Evolutionary conservation across 2,888 invertebrate species (phyloP).

Genomic region (Cremastinae sp.): DNA sequence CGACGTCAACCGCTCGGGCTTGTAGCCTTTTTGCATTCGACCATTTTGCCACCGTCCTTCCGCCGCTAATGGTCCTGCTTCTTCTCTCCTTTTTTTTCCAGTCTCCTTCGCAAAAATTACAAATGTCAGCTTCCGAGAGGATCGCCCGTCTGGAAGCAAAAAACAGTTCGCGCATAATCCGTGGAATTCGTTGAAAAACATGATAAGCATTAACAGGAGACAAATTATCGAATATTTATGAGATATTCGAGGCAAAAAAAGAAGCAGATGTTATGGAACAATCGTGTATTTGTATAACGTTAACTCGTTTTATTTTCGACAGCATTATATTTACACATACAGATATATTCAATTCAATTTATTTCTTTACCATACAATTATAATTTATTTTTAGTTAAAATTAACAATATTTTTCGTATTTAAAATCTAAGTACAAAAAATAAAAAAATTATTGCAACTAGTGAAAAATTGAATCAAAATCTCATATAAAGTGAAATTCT

Average conservation of each 20-base stretch:
- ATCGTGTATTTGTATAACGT: not conserved
- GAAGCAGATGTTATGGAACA: not conserved
- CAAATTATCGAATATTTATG: conserved; percentile 47
- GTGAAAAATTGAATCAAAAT: too few species aligned
- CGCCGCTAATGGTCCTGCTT: conserved; percentile 11
- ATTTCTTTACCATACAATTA: too few species aligned
- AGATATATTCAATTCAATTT: too few species aligned
- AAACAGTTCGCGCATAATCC: conserved; percentile 17
- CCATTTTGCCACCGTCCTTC: conserved; percentile 46
- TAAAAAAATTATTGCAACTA: too few species aligned
- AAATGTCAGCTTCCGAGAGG: conserved; percentile 17
- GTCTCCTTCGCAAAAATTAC: conserved; percentile 1
- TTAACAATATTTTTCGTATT: too few species aligned
- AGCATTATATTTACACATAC: too few species aligned
- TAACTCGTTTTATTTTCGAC: not conserved
- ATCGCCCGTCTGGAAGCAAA: conserved; percentile 2
- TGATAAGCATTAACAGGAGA: conserved; percentile 21
- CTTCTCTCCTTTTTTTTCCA: conserved; percentile 2
- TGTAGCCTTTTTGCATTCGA: conserved; percentile 58
- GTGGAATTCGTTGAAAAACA: conserved; percentile 33
- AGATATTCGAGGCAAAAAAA: conserved; percentile 20
- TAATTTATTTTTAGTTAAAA: too few species aligned
- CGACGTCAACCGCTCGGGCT: conserved; percentile 71
- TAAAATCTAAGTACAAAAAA: too few species aligned
- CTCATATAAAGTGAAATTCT: too few species aligned